Conservation (phyloP, 2,113 vertebrate genomes). For the Nycticryphes semicollaris region DNA sequence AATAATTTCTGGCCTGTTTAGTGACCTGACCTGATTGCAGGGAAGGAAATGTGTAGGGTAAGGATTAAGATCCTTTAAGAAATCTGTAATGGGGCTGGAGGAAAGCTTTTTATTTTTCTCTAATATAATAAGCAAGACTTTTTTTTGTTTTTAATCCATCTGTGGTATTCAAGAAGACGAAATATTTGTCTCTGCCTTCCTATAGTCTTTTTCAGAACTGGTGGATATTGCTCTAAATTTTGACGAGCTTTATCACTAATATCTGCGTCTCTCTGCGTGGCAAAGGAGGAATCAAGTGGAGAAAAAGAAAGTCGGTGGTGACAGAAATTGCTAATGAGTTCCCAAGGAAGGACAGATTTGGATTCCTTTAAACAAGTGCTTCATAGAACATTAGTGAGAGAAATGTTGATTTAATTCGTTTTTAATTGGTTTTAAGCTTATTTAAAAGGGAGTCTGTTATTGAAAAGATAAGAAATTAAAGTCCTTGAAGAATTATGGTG, state of each 20-base stretch:
- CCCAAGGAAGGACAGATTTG: neutral
- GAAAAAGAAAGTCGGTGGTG: neutral
- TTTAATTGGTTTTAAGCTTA: conserved; percentile 3
- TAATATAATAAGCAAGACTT: neutral
- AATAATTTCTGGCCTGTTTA: neutral
- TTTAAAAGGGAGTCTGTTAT: neutral
- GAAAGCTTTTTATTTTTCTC: neutral
- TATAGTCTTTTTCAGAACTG: neutral
- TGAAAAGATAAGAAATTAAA: neutral
- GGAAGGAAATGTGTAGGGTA: neutral
- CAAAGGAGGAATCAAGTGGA: neutral
- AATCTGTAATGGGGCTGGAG: neutral
- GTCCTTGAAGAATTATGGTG: neutral
- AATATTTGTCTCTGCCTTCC: neutral
- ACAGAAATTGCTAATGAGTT: neutral
- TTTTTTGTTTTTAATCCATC: neutral
- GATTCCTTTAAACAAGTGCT: neutral
- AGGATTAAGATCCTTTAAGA: neutral
- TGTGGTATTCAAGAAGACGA: neutral
- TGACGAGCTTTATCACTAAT: neutral
- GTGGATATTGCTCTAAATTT: neutral
- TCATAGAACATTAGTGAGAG: neutral
- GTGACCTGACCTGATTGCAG: neutral
- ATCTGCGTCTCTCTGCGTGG: neutral
- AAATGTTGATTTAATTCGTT: neutral